phyloP scores from a whole-genome alignment of 2,113 vertebrate genomes.

The Alethe castanea region DNA sequence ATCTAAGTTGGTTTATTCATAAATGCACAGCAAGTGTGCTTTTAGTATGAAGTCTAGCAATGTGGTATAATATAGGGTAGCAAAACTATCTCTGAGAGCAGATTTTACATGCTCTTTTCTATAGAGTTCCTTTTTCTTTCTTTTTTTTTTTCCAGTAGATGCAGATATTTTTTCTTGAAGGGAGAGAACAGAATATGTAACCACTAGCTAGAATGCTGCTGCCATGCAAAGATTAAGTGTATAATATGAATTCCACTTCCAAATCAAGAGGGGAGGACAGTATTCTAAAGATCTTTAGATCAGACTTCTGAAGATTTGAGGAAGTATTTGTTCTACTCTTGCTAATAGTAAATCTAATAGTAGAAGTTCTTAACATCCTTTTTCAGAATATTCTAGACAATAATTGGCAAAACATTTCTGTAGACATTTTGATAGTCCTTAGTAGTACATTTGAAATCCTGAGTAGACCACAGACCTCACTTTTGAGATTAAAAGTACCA shows the following conservation, averaged over 20 bases:
- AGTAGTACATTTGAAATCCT: neutral
- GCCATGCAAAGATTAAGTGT: neutral
- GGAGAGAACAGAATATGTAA: neutral
- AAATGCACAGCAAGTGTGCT: neutral
- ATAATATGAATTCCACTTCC: neutral
- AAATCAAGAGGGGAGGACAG: neutral
- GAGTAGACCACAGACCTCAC: neutral
- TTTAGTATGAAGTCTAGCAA: neutral
- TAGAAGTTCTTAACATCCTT: neutral
- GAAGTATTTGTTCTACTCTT: neutral
- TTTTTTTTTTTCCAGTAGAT: neutral
- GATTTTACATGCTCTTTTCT: neutral
- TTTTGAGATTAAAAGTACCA: neutral
- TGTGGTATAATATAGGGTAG: neutral
- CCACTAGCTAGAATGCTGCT: neutral
- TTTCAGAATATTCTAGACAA: neutral
- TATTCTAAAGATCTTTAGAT: neutral
- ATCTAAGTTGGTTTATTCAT: neutral
- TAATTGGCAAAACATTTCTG: neutral
- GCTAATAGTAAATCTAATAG: neutral
- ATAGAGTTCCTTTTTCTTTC: rapidly evolving
- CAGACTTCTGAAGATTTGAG: neutral
- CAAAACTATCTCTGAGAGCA: neutral
- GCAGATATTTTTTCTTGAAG: neutral
- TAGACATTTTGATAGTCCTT: neutral